Evolutionary conservation across 2,113 vertebrate species (phyloP), one percentile per base, ranked within the genome.

Genomic region (Pyxicephalus adspersus): DNA sequence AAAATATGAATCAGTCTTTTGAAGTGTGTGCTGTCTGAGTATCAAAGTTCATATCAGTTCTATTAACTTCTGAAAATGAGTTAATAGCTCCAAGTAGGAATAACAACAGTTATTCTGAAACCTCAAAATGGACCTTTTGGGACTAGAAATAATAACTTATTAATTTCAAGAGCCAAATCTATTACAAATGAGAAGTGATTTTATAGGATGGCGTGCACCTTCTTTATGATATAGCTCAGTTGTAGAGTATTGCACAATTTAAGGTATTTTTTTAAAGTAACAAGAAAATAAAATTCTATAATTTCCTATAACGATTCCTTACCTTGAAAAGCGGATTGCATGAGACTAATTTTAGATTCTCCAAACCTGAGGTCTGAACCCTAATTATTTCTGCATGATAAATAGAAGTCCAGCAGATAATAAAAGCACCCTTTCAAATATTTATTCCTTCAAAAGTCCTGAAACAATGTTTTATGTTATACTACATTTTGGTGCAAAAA

Each of bases 31-130:
- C n/a, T 8, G 3, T 29, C 52, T 60, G 34, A n/a, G 29, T 58
- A 74, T 25, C 23, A 63, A 50, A 76, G 60, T 76, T 76, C 19
- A 61, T n/a, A 64, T 28, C 25, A 18, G 34, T 50, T 28, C 18
- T 63, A 50, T 76, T 76, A 63, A 76, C 73, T 76, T 22, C 22
- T 20, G 57, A 63, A 19, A 63, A 50, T 20, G 73, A 63, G 73
- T 76, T 18, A 76, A 63, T 50, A 50, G 57, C 34, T 50, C 22
- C 31, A 26, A 3, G n/a, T 25, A 19, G n/a, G 57, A 20, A 22
- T 17, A 76, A 45, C 58, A 63, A 25, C n/a, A 18, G 28, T 23
- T 29, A 52, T 61, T 51, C 23, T 9, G 4, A 57, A 55, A 26
- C 25, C 57, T 28, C 4, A 73, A 73, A 34, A 31, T 57, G 70